Conservation (phyloP, 1,140 invertebrate genomes). For the Anthonomus grandis region DNA sequence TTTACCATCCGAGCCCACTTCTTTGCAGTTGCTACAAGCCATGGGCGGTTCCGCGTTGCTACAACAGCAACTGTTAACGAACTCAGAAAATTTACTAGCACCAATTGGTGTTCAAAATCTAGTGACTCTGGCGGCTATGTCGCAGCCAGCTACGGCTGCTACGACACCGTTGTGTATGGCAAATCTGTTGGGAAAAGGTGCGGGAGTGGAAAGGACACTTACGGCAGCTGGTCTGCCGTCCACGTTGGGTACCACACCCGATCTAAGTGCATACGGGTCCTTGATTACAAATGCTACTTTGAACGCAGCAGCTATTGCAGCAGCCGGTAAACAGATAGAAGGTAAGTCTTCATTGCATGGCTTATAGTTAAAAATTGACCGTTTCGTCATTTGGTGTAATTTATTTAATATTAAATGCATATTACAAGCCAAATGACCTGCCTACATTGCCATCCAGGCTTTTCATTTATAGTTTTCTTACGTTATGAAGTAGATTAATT, state of each 20-base stretch:
- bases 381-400: too few relatives aligned
- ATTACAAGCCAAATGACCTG: too few relatives aligned
- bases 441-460: too few relatives aligned
- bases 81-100: constrained; percentile 58
- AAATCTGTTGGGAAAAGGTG: constrained; percentile 42
- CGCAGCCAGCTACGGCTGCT: constrained; percentile 64
- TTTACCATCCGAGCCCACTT: constrained; percentile 49
- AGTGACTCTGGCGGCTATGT: constrained; percentile 83
- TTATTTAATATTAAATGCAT: too few relatives aligned
- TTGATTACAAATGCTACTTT: constrained; percentile 59
- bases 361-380: too few relatives aligned
- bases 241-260: constrained; percentile 45
- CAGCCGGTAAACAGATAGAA: constrained; percentile 80
- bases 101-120: constrained; percentile 88
- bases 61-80: constrained; percentile 67
- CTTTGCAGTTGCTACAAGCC: constrained; percentile 71
- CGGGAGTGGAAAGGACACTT: constrained; percentile 43
- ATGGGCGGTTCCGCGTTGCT: constrained; percentile 65
- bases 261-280: constrained; percentile 51
- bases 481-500: too few relatives aligned
- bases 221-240: constrained; percentile 34
- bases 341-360: constrained; percentile 52
- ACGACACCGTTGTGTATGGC: constrained; percentile 53
- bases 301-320: constrained; percentile 61
- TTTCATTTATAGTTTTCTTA: too few relatives aligned